Base-by-base conservation (phyloP, 30 jellyfish, hydroid and myxozoan species). In the Rhopilema esculentum region DNA sequence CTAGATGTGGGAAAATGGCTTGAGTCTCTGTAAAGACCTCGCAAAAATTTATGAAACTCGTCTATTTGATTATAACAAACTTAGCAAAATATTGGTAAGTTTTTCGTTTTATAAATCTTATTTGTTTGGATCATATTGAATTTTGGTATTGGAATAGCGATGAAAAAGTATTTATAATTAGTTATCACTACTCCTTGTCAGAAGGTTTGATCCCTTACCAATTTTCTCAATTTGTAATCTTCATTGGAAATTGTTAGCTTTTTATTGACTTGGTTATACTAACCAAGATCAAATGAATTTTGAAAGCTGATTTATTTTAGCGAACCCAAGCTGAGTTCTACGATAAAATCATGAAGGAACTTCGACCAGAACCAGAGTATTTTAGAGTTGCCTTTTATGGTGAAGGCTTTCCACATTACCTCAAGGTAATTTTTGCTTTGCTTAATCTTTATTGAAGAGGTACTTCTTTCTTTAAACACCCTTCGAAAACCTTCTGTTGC, bases 291-390 rank as follows among this genome's bases (percentile, higher is more conserved):
- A 12, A 40, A 12, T 40, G 57, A 40, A 2, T 40, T 2, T 40
- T 40, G 57, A 6, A 12, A 12, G 57, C 57, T 12, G 12, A 2
- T 40, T 40, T 12, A 40, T 87, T 71, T 16, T 87, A 95, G 99
- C 95, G 99, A 1, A 91, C 89, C 16, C 99, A 95, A 75, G 99
- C 99, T 21, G 94, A 95, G 69, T 95, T 95, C 71, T 95, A 95
- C 72, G 99, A 95, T 91, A 89, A 91, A 64, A 95, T 95, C 80
- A 95, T 95, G 99, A 84, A 77, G 81, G 97, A 95, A 88, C 74
- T 95, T 64, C 87, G 99, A 75, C 99, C 99, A 19, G 99, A 97
- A 27, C 99, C 97, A 29, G 97, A 90, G 32, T 95, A 95, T 87
- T 95, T 84, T 89, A 63, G 99, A 49, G 99, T 95, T 48, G 89